Conservation (phyloP, 2,113 vertebrate genomes). For the Sterna hirundo region DNA sequence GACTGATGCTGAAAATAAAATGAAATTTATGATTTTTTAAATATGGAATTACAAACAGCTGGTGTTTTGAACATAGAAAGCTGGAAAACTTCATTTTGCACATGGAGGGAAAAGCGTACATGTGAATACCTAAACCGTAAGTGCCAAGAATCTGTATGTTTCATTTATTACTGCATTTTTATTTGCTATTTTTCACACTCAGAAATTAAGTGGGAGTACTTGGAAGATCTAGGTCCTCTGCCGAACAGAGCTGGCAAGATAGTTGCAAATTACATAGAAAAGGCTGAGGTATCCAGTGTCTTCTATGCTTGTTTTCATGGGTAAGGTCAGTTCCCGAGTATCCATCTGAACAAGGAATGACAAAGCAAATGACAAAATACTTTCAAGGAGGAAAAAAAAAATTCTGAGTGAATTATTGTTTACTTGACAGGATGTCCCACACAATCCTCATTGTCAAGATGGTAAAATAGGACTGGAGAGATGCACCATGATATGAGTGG, state of each 20-base stretch:
- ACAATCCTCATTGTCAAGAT: not conserved
- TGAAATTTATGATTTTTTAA: not conserved
- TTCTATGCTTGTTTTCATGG: not conserved
- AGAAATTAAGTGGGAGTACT: not conserved
- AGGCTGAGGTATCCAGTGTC: not conserved
- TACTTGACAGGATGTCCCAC: not conserved
- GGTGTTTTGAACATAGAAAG: not conserved
- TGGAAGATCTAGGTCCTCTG: not conserved
- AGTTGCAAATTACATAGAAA: not conserved
- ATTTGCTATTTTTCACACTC: not conserved
- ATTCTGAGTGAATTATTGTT: not conserved
- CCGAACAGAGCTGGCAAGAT: not conserved
- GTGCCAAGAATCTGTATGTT: not conserved
- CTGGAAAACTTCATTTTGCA: not conserved
- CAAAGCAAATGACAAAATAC: not conserved
- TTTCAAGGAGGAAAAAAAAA: not conserved
- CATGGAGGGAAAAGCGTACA: not conserved
- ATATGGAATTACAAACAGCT: not conserved
- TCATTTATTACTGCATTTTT: not conserved
- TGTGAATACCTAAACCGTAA: accelerated
- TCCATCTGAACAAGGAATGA: not conserved
- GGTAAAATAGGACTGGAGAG: not conserved
- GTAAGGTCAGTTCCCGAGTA: not conserved
- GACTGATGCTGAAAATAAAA: not conserved
- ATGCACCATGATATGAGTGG: not conserved